Conservation (phyloP, 2,113 vertebrate genomes). For the Hepsetus odoe region DNA sequence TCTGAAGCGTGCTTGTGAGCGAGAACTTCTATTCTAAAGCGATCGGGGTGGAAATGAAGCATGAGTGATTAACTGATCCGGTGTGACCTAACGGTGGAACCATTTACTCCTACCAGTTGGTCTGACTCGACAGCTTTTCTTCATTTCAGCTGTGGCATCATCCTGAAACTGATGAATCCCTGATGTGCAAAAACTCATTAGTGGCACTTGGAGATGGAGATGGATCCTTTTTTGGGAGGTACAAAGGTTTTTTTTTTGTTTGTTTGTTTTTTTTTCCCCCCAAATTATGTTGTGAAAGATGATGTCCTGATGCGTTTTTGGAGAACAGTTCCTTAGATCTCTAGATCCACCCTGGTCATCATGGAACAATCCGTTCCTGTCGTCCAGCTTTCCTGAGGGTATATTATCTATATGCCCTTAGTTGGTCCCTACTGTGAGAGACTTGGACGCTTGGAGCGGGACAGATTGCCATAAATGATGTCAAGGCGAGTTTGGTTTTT, state of each 20-base stretch:
- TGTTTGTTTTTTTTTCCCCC: too few species aligned
- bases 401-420: neutral
- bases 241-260: neutral
- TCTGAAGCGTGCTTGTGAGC: conserved; percentile 8
- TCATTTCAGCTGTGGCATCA: conserved; percentile 55
- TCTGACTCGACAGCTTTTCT: conserved; percentile 45
- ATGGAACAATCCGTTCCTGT: too few species aligned
- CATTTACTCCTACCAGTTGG: too few species aligned
- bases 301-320: too few species aligned
- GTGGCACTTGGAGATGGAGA: conserved; percentile 18
- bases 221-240: too few species aligned
- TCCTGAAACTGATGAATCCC: conserved; percentile 61
- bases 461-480: conserved; percentile 4
- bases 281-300: too few species aligned
- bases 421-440: neutral
- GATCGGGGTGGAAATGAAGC: conserved; percentile 29
- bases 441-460: too few species aligned
- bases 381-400: neutral
- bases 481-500: neutral
- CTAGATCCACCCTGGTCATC: too few species aligned
- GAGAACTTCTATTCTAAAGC: neutral
- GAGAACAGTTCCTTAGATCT: too few species aligned
- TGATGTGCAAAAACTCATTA: conserved; percentile 51
- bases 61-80: conserved; percentile 51
- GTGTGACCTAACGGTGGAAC: conserved; percentile 50